These are phyloP conservation scores for Delichon dasypus DNA, from an alignment of 2,797 vertebrate genomes.

Conservation along the genomic window DNA sequence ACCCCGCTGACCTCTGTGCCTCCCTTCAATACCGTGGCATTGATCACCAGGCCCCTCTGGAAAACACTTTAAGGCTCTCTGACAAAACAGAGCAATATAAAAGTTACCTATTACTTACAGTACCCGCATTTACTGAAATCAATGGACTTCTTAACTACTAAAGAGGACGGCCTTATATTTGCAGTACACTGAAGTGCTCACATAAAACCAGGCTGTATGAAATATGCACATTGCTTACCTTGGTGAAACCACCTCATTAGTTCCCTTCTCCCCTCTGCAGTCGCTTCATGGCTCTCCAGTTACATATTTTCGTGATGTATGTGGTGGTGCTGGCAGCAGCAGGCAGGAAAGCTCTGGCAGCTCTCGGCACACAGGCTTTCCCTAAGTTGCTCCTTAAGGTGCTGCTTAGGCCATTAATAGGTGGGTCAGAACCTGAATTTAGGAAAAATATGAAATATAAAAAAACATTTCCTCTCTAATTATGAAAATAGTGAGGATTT, in stretches of 20 bases:
- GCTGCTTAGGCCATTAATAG: not conserved
- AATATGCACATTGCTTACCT: conserved; percentile 31
- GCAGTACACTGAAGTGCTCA: not conserved
- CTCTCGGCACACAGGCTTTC: not conserved
- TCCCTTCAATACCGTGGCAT: not conserved
- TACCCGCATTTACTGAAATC: not conserved
- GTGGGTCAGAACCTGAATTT: not conserved
- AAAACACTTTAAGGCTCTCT: not conserved
- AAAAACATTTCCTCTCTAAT: too few relatives aligned
- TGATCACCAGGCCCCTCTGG: not conserved
- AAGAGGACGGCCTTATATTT: not conserved
- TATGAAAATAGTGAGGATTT: not conserved
- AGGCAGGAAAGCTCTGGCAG: not conserved
- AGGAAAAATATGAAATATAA: not conserved
- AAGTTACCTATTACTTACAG: not conserved
- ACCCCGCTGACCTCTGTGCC: not conserved
- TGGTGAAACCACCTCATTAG: conserved; percentile 48
- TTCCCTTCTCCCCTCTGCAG: conserved; percentile 14
- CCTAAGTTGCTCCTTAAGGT: not conserved
- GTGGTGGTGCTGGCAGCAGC: not conserved
- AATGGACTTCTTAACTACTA: not conserved
- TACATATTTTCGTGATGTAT: conserved; percentile 4
- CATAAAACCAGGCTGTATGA: not conserved
- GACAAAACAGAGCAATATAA: not conserved
- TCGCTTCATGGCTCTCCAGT: not conserved